These are phyloP conservation scores for Sphaerolaimus hirsutus DNA, from an alignment of 2,888 invertebrate genomes.

Conservation along the genomic window DNA sequence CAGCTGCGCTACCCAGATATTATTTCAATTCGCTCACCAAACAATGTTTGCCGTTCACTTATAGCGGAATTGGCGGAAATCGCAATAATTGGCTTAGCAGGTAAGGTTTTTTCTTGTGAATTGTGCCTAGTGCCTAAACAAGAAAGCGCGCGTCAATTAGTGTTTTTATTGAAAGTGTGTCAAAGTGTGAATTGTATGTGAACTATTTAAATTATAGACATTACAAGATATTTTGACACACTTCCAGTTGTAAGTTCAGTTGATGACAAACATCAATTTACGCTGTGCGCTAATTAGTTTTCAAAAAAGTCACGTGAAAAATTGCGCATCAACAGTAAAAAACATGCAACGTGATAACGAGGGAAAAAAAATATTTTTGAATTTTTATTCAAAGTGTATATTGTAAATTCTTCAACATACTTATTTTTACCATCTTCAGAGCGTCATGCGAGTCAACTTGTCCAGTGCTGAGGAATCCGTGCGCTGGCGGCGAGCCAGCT, in stretches of 20 bases:
- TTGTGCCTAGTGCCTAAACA: background rate
- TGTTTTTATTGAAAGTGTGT: background rate
- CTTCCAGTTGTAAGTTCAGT: no score
- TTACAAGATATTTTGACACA: no score
- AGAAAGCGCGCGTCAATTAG: background rate
- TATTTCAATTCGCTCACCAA: constrained; percentile 6
- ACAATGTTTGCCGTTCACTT: constrained; percentile 4
- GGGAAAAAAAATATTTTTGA: no score
- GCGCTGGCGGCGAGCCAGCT: constrained; percentile 16
- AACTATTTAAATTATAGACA: background rate
- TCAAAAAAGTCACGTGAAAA: no score
- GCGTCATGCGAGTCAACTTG: no score
- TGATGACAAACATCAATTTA: no score
- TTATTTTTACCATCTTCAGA: background rate
- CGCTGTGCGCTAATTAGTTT: no score
- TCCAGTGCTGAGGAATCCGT: constrained; percentile 16
- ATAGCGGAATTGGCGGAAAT: constrained; percentile 6
- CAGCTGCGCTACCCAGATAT: constrained; percentile 8
- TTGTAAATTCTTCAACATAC: background rate
- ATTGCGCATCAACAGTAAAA: no score
- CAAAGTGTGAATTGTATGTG: background rate
- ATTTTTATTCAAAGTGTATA: background rate
- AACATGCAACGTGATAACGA: no score
- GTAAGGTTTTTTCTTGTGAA: background rate
- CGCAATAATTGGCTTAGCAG: constrained; percentile 8